phyloP scores from a whole-genome alignment of 2,797 vertebrate genomes.

The Siniperca undulata region DNA sequence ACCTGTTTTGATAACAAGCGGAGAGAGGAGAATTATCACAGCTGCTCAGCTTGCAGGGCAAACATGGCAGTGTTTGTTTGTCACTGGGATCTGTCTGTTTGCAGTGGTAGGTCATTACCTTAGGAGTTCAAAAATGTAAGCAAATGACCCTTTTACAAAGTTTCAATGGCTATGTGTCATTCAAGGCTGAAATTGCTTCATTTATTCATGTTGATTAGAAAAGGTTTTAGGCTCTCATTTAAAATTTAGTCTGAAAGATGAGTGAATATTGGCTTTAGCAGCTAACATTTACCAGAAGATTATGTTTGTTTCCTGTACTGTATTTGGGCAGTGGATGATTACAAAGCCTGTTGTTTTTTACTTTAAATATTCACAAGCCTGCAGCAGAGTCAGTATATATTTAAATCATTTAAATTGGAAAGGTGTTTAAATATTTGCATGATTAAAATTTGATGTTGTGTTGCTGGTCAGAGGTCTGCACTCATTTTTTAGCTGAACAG shows the following conservation, averaged over 20 bases:
- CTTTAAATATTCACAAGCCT: conserved; percentile 54
- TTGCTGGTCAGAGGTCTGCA: conserved; percentile 10
- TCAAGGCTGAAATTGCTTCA: conserved; percentile 16
- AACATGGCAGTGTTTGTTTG: conserved; percentile 76
- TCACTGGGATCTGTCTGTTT: conserved; percentile 68
- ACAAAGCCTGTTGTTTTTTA: conserved; percentile 14
- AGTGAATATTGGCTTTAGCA: conserved; percentile 28
- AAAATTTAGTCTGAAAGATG: conserved; percentile 18
- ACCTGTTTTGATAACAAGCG: conserved; percentile 62
- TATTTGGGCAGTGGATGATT: conserved; percentile 37
- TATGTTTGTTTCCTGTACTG: conserved; percentile 28
- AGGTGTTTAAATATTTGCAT: conserved; percentile 45
- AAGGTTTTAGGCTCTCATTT: conserved; percentile 19
- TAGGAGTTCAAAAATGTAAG: conserved; percentile 46
- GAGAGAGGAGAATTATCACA: conserved; percentile 67
- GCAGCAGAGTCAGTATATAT: conserved; percentile 32
- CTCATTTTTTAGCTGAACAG: neutral
- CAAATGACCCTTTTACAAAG: conserved; percentile 62
- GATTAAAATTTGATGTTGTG: conserved; percentile 20
- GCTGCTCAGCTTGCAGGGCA: conserved; percentile 72
- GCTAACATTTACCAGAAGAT: conserved; percentile 35
- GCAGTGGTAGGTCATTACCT: conserved; percentile 63
- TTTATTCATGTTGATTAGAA: conserved; percentile 31
- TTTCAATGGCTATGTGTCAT: conserved; percentile 24
- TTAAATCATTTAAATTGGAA: conserved; percentile 42